Evolutionary conservation across 1,140 invertebrate genomes (phyloP), one percentile per base, ranked within the genome.

Genomic region (Bombus difficillimus): DNA sequence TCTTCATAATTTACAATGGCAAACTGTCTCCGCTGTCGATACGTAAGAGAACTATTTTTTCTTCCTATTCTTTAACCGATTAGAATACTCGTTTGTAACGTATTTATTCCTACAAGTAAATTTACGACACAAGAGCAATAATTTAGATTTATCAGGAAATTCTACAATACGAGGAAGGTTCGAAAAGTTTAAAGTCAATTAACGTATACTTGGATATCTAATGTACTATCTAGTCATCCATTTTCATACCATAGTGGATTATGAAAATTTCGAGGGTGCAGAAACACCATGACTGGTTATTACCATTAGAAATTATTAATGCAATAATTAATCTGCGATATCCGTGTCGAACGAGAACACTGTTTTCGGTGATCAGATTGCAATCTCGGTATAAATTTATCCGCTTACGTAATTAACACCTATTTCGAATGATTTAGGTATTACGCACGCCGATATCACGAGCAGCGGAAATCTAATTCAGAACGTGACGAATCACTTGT

Each of bases 361-460:
- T 41, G 75, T 12, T 68, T n/a, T 28, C 47, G 13, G 47, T 57
- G 66, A 77, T 77, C 43, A 59, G 66, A 79, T 79, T 84, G 32
- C 75, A 72, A 84, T 59, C 82, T 59, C 66, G 76, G 39, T 47
- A 79, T 71, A 71, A 79, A 71, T 79, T 71, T 34, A 62, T 71
- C 66, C 75, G 66, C 53, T 72, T 59, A 59, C 53, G 39, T 72
- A 84, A 84, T 84, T 79, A 84, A 84, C 76, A 59, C 53, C 15
- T 39, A 62, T 84, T 64, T 71, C 39, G 53, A 84, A 5, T 84
- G 66, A 84, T 71, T 84, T 79, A 47, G 66, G 25, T 47, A 34
- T 37, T 37, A 8, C 10, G 37, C 32, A 6, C 13, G 2, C n/a
- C 12, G n/a, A 37, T 57, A 72, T 43, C 53, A 18, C 76, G 15